Base-by-base conservation (phyloP, 2,113 vertebrate species). In the Pelecanoides urinatrix region DNA sequence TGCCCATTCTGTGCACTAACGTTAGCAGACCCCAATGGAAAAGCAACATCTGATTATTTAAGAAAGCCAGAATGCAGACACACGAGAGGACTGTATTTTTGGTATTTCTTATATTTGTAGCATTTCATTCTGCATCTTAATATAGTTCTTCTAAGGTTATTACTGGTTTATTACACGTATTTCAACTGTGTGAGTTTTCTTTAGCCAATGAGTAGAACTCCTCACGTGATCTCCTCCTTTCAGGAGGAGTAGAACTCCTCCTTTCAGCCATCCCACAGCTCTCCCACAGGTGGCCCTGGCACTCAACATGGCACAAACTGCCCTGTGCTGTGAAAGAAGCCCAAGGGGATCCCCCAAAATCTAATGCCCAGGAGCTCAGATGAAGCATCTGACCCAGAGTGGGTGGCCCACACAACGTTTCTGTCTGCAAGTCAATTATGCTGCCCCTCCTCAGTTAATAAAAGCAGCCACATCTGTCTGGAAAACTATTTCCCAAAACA, bases 171-270 rank as follows among this genome's bases (percentile, higher is more conserved):
- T 29, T 15, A 49, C 34, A 56, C 11, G 1, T 2, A 18, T 30
- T 68, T 45, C 63, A 67, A 16, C 42, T 8, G 26, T 6, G 5
- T 13, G 6, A 49, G 20, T 40, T 45, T 40, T 42, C 68, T 65
- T 30, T 25, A 32, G 45, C 58, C 63, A 50, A 14, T 15, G 6
- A 30, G 40, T 10, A 66, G 7, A 86, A n/a, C 20, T 50, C 42
- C 32, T 79, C 40, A 11, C 1, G 1, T 2, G 56, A 59, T 8
- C n/a, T n/a, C n/a, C n/a, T n/a, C n/a, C n/a, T n/a, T n/a, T n/a
- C n/a, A n/a, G n/a, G n/a, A n/a, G n/a, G 6, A 30, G 40, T 10
- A 66, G 7, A 86, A n/a, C 20, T 50, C 42, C 32, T 79, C 40
- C 38, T 44, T 65, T 38, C 50, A 40, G 44, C 45, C 42, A 18